phyloP scores from a whole-genome alignment of 2,113 vertebrate genomes.

The Genyomyrus donnyi region DNA sequence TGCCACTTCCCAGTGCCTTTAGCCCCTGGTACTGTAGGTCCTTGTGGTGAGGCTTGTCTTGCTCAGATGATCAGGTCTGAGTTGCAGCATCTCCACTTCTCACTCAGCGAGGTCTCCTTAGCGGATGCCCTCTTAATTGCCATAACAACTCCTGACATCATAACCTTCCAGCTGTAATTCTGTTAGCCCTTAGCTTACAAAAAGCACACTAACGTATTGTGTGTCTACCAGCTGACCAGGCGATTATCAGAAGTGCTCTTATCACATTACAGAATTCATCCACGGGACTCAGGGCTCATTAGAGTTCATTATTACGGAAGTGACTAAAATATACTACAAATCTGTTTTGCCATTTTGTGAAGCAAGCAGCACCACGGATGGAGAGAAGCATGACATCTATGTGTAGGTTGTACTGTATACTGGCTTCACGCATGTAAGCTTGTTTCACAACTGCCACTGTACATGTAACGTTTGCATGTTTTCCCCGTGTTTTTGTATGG shows the following conservation, averaged over 20 bases:
- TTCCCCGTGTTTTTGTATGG: background rate
- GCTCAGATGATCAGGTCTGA: conserved; percentile 55
- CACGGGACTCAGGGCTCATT: conserved; percentile 12
- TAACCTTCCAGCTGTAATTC: conserved; percentile 21
- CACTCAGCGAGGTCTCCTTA: conserved; percentile 39
- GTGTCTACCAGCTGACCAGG: conserved; percentile 45
- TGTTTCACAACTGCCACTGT: background rate
- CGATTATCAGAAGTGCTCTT: conserved; percentile 44
- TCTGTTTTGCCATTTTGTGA: background rate
- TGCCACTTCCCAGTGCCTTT: background rate
- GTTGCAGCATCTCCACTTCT: conserved; percentile 52
- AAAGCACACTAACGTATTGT: conserved; percentile 41
- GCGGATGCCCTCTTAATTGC: conserved; percentile 42
- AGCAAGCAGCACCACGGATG: background rate
- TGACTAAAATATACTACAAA: background rate
- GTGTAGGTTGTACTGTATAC: background rate
- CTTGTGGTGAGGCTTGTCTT: conserved; percentile 51
- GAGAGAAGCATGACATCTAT: background rate
- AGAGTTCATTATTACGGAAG: conserved; percentile 25
- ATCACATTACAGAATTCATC: conserved; percentile 49
- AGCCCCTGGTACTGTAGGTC: background rate
- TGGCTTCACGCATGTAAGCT: background rate
- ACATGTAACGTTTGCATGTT: background rate
- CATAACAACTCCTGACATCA: conserved; percentile 43
- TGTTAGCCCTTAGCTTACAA: conserved; percentile 32